Base-by-base conservation (phyloP, 1,140 invertebrate species). In the Lepidurus couesii region DNA sequence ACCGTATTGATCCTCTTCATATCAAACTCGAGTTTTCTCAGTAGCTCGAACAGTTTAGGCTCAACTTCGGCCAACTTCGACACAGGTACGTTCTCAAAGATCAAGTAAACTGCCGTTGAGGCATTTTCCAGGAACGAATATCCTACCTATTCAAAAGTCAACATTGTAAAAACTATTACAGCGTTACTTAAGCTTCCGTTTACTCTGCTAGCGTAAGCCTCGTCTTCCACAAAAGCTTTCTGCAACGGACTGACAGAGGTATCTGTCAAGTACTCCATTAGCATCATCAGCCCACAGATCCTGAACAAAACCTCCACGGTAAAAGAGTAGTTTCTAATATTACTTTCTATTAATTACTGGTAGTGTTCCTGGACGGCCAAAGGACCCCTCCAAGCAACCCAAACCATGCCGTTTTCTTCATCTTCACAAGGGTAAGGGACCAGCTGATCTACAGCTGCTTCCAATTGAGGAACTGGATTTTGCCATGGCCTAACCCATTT, bases 221-320 rank as follows among this genome's bases (percentile, higher is more conserved):
- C 91, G 53, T 91, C 89, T 86, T 96, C 94, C 6, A 96, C 92
- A 86, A 97, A 94, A 80, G 91, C 90, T 82, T 91, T 89, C 83
- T 95, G 91, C 74, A 98, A 84, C 7, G 94, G 94, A 82, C 93
- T 91, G 26, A 93, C 90, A 16, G 94, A 89, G 13, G 92, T 94
- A 81, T 95, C 91, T 4, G 91, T 92, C 42, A 98, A 85, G 86
- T 97, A 97, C 79, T 93, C 92, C 76, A 95, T 84, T 7, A 96
- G 84, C n/a, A 96, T 84, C 21, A 88, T 87, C 79, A 91, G 88
- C 4, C 89, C 90, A 24, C 87, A 88, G 73, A 92, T 84, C 76
- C 84, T 85, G 76, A 81, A 83, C 83, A 81, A 84, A 80, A 84
- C 42, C n/a, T 44, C 34, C 80, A 24, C 24, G 21, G 42, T 80